Base-by-base conservation (phyloP, 2,797 vertebrate species). In the Zenarchopterus dispar region DNA sequence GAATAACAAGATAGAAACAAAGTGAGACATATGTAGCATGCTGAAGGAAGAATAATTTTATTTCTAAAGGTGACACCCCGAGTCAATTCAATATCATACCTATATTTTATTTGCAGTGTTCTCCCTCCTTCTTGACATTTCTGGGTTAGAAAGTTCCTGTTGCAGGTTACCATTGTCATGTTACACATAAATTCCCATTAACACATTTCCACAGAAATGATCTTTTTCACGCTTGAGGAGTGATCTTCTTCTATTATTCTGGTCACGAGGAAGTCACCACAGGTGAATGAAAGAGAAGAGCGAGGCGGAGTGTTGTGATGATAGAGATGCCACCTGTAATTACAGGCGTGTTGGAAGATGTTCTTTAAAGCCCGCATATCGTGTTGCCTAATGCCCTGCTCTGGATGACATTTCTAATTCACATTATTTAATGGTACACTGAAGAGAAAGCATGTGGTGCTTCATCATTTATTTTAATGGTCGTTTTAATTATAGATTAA, bases 121-220 rank as follows among this genome's bases (percentile, higher is more conserved):
- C 75, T 62, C 82, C 63, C 61, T 62, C 62, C 75, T 73, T 73
- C 70, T 80, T 90, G 91, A 92, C 91, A 92, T 91, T 91, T 91
- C 84, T 86, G 67, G 83, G 84, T 90, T 88, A 87, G 74, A 82
- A 86, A 84, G 78, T 76, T 78, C 82, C 80, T 82, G 73, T 85
- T 89, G 86, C 84, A 70, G 73, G 68, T 86, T 82, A 71, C 68
- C 41, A 62, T 85, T 36, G 66, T 77, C 81, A 59, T 87, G 88
- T 89, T 86, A 85, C 87, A 89, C 85, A 84, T 84, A 82, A 82
- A 88, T 89, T 91, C 88, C 80, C 82, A 90, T 90, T 83, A 89
- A 80, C 72, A 84, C 73, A 56, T 84, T 84, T 82, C 72, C 52
- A 54, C 58, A 58, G 61, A 84, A 88, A 89, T 76, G 11, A 87